Evolutionary conservation across 2,888 invertebrate genomes (phyloP).

Genomic region (Campaea margaritaria): DNA sequence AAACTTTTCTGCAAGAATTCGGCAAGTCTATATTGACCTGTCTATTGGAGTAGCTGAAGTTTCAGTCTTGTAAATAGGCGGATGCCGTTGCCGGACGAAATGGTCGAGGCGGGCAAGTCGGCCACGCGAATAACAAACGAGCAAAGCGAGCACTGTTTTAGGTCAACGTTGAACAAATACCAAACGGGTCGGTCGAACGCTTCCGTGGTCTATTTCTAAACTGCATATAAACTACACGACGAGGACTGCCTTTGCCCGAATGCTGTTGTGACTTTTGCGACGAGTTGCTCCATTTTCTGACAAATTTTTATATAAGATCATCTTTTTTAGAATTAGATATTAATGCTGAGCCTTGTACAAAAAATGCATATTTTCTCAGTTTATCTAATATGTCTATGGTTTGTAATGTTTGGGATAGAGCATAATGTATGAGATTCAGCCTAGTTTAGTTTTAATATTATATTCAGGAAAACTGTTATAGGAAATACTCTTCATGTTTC

Average conservation of each 20-base stretch:
- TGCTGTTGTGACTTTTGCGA: conserved; percentile 71
- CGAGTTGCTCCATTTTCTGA: conserved; percentile 41
- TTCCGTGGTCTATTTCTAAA: conserved; percentile 84
- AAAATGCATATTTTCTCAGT: too few relatives aligned
- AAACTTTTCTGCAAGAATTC: not conserved
- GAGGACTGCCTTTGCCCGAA: conserved; percentile 63
- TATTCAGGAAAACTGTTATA: too few relatives aligned
- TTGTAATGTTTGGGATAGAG: too few relatives aligned
- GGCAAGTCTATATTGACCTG: not conserved
- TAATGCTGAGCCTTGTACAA: too few relatives aligned
- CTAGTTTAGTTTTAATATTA: too few relatives aligned
- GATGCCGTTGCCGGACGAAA: conserved; percentile 53
- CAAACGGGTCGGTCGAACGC: conserved; percentile 84
- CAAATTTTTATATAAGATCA: too few relatives aligned
- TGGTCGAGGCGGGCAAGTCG: conserved; percentile 61
- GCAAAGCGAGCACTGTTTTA: conserved; percentile 84
- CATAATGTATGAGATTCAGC: too few relatives aligned
- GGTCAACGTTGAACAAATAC: conserved; percentile 85
- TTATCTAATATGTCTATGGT: too few relatives aligned
- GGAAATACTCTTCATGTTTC: too few relatives aligned
- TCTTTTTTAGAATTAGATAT: too few relatives aligned
- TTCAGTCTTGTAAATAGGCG: conserved; percentile 38
- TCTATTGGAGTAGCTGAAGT: conserved; percentile 12
- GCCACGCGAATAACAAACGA: conserved; percentile 81
- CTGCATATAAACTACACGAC: conserved; percentile 77